Base-by-base conservation (phyloP, 2,113 vertebrate species). In the Charadrius vociferus region DNA sequence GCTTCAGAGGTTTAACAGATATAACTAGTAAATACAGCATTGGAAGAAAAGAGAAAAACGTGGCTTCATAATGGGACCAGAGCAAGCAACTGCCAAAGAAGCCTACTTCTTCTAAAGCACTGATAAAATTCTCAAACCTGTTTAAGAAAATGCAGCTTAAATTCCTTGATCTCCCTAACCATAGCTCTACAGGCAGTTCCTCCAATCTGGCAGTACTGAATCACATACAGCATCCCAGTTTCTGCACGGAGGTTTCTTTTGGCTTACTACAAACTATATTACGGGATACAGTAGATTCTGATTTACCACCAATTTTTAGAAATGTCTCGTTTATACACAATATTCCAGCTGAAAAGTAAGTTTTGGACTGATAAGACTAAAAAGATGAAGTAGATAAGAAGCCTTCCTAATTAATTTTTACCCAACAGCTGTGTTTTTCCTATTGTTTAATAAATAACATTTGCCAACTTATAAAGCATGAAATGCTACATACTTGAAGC, bases 401-500 rank as follows among this genome's bases (percentile, higher is more conserved):
- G 30, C 55, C 53, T 63, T 78, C 74, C 84, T 87, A 80, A 86
- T 77, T 65, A 75, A 72, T 72, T 58, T 77, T 47, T 85, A 85
- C n/a, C 34, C 50, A 86, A 92, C 87, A 96, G 89, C 74, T 97
- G 84, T 91, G 74, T 90, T 95, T 97, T 97, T 78, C 78, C 94
- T 91, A 73, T 59, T 94, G 89, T 95, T 95, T 91, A 93, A 75
- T 93, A 97, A 93, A 95, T 74, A 95, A 92, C 79, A 96, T 95
- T 97, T 90, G 59, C 78, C 87, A 96, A 95, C 43, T 96, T 91
- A 96, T 12, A 96, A 96, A 97, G 75, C 62, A 93, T 73, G 79
- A 95, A 93, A 93, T 78, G 77, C 93, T 93, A 95, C 93, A 88
- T 98, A 99, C 99, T 99, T 99, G 99, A 92, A 99, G 98, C 77